A percentile compares a stretch with the other conserved stretches of the same genome.
These are phyloP conservation scores for Neoniphon sammara DNA, from an alignment of 2,797 vertebrate species.

Conservation along the genomic window DNA sequence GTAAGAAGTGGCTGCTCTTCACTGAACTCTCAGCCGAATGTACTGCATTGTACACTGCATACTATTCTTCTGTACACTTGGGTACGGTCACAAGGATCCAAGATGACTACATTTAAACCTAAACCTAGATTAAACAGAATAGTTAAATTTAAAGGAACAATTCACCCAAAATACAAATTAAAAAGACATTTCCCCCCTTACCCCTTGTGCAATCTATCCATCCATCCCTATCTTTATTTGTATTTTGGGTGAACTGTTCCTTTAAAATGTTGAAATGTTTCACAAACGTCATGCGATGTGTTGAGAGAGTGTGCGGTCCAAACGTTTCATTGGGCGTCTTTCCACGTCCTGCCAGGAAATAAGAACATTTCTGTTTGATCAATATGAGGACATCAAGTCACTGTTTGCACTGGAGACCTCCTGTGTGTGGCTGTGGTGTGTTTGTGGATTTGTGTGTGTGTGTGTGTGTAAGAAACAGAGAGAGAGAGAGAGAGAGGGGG, in stretches of 20 bases:
- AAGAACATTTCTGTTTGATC: conserved; percentile 46
- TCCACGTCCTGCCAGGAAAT: conserved; percentile 49
- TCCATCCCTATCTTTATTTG: too few relatives aligned
- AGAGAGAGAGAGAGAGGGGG: conserved; percentile 10
- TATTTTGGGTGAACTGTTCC: neutral
- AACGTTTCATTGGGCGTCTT: conserved; percentile 49
- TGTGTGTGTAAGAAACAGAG: neutral
- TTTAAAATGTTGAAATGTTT: conserved; percentile 37
- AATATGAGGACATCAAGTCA: conserved; percentile 42
- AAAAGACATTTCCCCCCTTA: too few relatives aligned
- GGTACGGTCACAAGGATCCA: neutral
- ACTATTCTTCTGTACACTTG: neutral
- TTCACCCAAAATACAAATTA: too few relatives aligned
- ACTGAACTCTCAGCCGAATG: neutral
- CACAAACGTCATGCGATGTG: conserved; percentile 15
- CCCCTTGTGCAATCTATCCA: neutral
- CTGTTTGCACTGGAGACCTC: conserved; percentile 38
- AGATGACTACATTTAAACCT: conserved; percentile 1
- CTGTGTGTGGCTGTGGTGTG: conserved; percentile 4
- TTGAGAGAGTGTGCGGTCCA: conserved; percentile 21
- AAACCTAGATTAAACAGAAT: conserved; percentile 5
- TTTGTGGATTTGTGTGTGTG: neutral
- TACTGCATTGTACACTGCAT: neutral
- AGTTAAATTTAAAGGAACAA: too few relatives aligned
- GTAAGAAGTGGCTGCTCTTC: conserved; percentile 76